These are phyloP conservation scores for Mobula birostris DNA, from an alignment of 2,113 vertebrate species.

Conservation along the genomic window DNA sequence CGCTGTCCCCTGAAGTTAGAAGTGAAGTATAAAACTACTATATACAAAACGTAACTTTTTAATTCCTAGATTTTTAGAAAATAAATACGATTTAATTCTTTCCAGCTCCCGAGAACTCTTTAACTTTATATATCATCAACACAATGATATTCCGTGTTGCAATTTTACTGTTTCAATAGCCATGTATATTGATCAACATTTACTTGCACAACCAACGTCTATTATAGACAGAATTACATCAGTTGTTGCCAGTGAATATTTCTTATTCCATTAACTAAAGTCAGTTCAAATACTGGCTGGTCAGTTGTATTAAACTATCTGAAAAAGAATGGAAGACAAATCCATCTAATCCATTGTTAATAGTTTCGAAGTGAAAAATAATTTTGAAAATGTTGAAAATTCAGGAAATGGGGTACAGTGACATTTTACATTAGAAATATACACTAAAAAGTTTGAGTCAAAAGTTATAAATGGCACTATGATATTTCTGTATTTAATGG, in stretches of 20 bases:
- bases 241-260: neutral
- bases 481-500: neutral
- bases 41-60: neutral
- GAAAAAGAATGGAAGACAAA: neutral
- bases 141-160: neutral
- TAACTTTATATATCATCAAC: neutral
- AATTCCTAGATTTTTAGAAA: neutral
- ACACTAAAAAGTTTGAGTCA: neutral
- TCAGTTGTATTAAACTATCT: neutral
- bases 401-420: neutral
- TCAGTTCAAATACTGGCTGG: neutral
- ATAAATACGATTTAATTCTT: neutral
- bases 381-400: neutral
- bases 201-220: neutral
- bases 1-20: slow-evolving; percentile 47
- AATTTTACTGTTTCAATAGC: neutral
- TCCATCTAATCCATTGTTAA: neutral
- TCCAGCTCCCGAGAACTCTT: neutral
- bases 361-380: neutral
- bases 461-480: neutral
- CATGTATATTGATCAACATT: neutral
- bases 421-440: neutral
- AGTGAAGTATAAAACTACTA: slow-evolving; percentile 41
- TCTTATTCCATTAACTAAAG: neutral
- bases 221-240: neutral